These are phyloP conservation scores for Carcharodon carcharias DNA, from an alignment of 2,797 vertebrate species.

Conservation along the genomic window DNA sequence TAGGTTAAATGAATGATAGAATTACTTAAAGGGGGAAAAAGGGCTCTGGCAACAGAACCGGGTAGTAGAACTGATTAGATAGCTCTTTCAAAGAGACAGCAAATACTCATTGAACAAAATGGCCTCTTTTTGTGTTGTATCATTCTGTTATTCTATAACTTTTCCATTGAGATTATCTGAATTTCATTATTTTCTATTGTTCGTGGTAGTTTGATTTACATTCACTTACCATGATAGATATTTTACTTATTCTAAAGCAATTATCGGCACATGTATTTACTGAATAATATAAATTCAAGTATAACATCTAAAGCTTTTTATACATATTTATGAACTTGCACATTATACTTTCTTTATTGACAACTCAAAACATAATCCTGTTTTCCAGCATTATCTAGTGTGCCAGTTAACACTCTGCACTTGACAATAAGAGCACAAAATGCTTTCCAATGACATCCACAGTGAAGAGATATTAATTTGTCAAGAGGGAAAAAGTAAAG, in stretches of 20 bases:
- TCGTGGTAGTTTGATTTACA: background rate
- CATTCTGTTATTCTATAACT: background rate
- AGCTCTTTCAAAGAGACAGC: background rate
- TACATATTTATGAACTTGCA: conserved; percentile 13
- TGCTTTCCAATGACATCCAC: background rate
- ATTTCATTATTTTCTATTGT: background rate
- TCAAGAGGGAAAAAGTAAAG: conserved; percentile 22
- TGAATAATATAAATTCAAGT: background rate
- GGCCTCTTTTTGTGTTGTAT: background rate
- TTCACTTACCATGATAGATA: background rate
- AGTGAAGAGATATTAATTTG: conserved; percentile 24
- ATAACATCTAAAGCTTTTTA: background rate
- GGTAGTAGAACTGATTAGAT: background rate
- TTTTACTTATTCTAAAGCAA: background rate
- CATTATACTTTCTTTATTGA: background rate
- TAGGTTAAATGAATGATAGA: too few species aligned
- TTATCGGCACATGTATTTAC: background rate
- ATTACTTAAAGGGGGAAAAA: background rate
- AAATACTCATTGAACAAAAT: background rate
- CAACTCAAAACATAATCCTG: background rate
- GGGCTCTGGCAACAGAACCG: background rate
- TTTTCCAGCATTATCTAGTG: background rate
- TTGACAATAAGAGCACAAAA: conserved; percentile 10
- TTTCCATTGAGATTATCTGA: background rate
- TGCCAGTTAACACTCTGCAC: background rate